A percentile compares a stretch with the other conserved stretches of the same genome.
Conservation (phyloP, 35 echinoderm and acorn worm genomes). For the Stichopus chloronotus region DNA sequence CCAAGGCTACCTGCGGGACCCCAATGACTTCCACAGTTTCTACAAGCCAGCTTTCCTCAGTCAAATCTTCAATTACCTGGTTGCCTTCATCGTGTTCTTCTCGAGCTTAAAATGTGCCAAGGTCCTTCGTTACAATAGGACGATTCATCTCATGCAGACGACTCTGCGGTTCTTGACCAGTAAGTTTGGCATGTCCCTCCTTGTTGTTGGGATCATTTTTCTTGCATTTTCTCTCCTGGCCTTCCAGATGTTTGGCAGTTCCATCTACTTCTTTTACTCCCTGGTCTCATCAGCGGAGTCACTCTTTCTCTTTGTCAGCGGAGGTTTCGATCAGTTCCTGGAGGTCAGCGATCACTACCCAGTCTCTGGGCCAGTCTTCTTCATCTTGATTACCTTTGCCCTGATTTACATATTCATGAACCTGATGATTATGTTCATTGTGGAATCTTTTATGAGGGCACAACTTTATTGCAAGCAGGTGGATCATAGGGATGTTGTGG, state of each 20-base stretch:
- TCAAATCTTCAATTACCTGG: constrained; percentile 57
- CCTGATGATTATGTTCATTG: constrained; percentile 66
- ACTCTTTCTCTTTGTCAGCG: constrained; percentile 71
- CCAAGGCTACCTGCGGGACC: constrained; percentile 24
- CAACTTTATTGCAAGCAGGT: not conserved
- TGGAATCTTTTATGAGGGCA: constrained; percentile 59
- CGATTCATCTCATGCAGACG: constrained; percentile 70
- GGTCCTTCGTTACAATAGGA: constrained; percentile 82
- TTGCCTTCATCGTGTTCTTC: constrained; percentile 72
- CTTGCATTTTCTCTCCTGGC: constrained; percentile 58
- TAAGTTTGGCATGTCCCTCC: constrained; percentile 32
- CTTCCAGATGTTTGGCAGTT: constrained; percentile 58
- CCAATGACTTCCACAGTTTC: constrained; percentile 61
- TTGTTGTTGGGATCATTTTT: constrained; percentile 46
- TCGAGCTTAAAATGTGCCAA: constrained; percentile 80
- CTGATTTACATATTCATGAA: constrained; percentile 77
- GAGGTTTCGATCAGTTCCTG: constrained; percentile 67
- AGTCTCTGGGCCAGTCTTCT: constrained; percentile 52
- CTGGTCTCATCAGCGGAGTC: constrained; percentile 58
- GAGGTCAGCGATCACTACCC: constrained; percentile 59
- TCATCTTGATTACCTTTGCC: constrained; percentile 51
- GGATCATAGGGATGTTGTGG: constrained; percentile 70
- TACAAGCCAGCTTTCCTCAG: constrained; percentile 51
- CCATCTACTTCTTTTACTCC: constrained; percentile 65
- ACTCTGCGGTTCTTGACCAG: constrained; percentile 51